Evolutionary conservation across 2,888 invertebrate species (phyloP), one percentile per base, ranked within the genome.

Genomic region (Drosophila mercatorum): DNA sequence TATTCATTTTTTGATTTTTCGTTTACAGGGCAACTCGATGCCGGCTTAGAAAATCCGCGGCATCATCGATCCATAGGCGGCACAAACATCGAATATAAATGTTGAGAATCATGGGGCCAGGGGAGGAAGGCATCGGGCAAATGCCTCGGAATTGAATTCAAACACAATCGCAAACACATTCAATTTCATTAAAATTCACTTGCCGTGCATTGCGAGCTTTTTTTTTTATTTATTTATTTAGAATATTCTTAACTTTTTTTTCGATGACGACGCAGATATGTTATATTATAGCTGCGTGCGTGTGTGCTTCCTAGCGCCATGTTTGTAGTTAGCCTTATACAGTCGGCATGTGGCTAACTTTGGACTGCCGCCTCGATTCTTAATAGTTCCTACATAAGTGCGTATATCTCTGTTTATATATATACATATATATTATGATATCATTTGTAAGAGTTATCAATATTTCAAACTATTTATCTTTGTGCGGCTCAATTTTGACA

Each of bases 291-390:
- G 69, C 68, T 66, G 83, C 81, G 75, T 75, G 83, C 78, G 75
- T 75, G 73, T 63, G 83, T 76, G 83, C 81, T 85, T 86, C 88
- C 83, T 81, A 83, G 75, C 68, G 44, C 88, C 88, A 80, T 72
- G 59, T 72, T 74, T 72, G 81, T 52, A 68, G 60, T 31, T 49
- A 40, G 65, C 70, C 78, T 40, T 74, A 64, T 66, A 62, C 11
- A 59, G 73, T 43, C n/a, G 58, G 62, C 67, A 66, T 63, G 58
- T 63, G 68, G 34, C 63, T n/a, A 22, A 53, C 55, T 66, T 57
- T 76, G 49, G 58, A 68, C 51, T 65, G 26, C 47, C 57, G 68
- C 38, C 40, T 74, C 67, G 72, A 72, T 71, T 67, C 68, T 51
- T 64, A 36, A 59, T 59, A 41, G 43, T 61, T 61, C 44, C 67